Evolutionary conservation across 2,113 vertebrate species (phyloP).

Genomic region (Noctilio leporinus): DNA sequence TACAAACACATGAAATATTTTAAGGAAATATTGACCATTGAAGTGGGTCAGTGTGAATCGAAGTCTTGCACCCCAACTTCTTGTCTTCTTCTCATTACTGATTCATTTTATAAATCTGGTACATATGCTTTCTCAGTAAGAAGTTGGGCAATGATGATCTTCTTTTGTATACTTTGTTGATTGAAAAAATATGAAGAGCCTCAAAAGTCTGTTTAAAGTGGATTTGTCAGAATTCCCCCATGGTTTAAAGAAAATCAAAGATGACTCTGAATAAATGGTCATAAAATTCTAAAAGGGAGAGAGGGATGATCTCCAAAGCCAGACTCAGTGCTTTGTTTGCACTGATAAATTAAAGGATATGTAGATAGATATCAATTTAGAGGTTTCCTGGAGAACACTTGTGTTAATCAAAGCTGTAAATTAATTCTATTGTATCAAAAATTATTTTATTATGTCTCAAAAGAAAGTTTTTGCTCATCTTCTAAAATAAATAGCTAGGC

Average conservation of each 20-base stretch:
- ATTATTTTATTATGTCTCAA: not conserved
- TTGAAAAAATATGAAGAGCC: conserved; percentile 68
- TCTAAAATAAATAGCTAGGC: not conserved
- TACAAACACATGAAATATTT: conserved; percentile 36
- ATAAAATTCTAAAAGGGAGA: conserved; percentile 66
- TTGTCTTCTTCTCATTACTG: conserved; percentile 59
- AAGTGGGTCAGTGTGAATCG: not conserved
- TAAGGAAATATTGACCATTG: conserved; percentile 10
- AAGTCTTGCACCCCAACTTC: not conserved
- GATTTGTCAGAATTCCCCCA: conserved; percentile 58
- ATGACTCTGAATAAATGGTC: conserved; percentile 59
- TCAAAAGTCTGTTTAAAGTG: conserved; percentile 56
- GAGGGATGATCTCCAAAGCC: not conserved
- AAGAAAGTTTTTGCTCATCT: not conserved
- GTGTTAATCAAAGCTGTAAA: not conserved
- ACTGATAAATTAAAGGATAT: not conserved
- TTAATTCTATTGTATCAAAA: not conserved
- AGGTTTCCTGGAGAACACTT: not conserved
- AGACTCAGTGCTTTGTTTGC: conserved; percentile 45
- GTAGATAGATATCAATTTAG: not conserved
- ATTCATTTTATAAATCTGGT: conserved; percentile 62
- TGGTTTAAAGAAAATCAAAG: conserved; percentile 66
- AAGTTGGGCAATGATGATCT: conserved; percentile 56
- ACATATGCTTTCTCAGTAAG: conserved; percentile 53
- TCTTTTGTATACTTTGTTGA: conserved; percentile 60